Conservation (phyloP, 2,888 invertebrate genomes). For the Drosophila histrio region DNA sequence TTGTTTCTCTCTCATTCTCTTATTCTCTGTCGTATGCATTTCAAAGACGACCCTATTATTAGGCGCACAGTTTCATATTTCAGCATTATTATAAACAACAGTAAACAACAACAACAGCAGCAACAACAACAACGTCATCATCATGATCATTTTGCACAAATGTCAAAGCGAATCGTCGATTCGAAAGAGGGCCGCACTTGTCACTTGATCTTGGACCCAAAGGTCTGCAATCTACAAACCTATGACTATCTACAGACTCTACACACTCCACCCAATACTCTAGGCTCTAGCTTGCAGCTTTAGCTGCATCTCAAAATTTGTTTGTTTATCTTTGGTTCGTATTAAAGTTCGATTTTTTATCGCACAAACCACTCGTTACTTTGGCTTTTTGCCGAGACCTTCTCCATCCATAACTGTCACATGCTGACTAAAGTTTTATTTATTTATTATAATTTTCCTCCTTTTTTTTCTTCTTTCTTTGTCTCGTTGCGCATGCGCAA, state of each 20-base stretch:
- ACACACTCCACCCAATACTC: conserved; percentile 1
- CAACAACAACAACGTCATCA: conserved; percentile 21
- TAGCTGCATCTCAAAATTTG: conserved; percentile 45
- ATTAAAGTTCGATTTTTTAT: conserved; percentile 78
- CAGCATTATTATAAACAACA: conserved; percentile 50
- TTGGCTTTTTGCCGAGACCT: conserved; percentile 47
- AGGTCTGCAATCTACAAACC: conserved; percentile 52
- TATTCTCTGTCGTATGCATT: conserved; percentile 61
- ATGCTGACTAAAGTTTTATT: conserved; percentile 64
- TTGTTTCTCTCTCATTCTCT: not conserved
- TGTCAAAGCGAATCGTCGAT: conserved; percentile 17
- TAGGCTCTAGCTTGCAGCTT: conserved; percentile 4
- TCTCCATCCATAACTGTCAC: conserved; percentile 76
- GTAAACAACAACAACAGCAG: conserved; percentile 16
- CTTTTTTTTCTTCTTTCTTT: conserved; percentile 6
- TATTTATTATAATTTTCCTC: conserved; percentile 53
- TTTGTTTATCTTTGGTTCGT: conserved; percentile 68
- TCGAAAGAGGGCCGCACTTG: conserved; percentile 57
- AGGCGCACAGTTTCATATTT: conserved; percentile 74
- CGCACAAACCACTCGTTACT: conserved; percentile 64
- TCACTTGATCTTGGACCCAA: conserved; percentile 72
- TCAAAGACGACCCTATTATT: conserved; percentile 80
- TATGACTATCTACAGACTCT: not conserved
- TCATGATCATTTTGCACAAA: conserved; percentile 29
- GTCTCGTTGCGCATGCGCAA: conserved; percentile 11